Percentiles rank a stretch among this genome's conserved stretches.
Conservation (phyloP, 2,797 vertebrate genomes). For the Lacerta bilineata region DNA sequence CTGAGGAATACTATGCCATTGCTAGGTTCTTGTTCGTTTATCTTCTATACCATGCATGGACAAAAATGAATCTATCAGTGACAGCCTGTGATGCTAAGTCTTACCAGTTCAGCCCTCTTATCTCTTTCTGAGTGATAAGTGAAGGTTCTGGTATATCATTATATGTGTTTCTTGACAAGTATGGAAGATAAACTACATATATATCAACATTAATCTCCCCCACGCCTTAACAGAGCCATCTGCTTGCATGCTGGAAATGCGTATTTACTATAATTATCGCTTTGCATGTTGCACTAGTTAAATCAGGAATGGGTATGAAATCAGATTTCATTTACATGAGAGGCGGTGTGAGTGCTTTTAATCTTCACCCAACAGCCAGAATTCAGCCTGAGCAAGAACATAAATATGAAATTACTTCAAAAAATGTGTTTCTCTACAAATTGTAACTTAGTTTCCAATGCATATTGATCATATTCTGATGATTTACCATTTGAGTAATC, state of each 20-base stretch:
- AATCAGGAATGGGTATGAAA: not conserved
- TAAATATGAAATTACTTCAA: not conserved
- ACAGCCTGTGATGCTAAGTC: not conserved
- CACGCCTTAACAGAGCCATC: not conserved
- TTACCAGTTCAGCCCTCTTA: not conserved
- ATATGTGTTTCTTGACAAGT: not conserved
- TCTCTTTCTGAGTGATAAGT: not conserved
- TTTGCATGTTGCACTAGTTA: constrained; percentile 10
- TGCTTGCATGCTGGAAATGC: not conserved
- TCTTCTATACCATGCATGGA: not conserved
- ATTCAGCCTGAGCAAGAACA: not conserved
- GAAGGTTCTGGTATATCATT: not conserved
- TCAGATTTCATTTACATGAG: not conserved
- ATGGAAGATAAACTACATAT: not conserved
- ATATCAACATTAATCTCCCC: not conserved
- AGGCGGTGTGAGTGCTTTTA: not conserved
- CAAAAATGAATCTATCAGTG: not conserved
- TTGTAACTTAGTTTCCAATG: not conserved
- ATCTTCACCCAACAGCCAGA: not conserved
- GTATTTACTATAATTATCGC: constrained; percentile 13
- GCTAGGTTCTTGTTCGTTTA: not conserved
- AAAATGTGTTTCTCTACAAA: not conserved
- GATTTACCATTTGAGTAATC: not conserved
- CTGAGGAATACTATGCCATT: no score
- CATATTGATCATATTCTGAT: not conserved